phyloP scores from a whole-genome alignment of 2,888 invertebrate genomes.

The Homarus gammarus region DNA sequence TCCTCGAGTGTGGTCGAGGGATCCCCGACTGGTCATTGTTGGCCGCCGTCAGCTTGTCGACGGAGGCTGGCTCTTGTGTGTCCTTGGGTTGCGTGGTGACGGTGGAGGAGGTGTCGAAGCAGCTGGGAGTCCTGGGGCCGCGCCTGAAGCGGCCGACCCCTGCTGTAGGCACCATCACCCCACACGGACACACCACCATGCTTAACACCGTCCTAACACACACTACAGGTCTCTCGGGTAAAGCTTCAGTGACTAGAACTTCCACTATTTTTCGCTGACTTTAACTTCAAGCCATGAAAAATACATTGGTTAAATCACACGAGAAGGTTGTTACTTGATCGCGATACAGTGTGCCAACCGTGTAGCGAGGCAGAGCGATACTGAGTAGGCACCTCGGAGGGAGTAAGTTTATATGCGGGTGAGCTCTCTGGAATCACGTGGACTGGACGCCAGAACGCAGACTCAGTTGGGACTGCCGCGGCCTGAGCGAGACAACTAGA shows the following conservation, averaged over 20 bases:
- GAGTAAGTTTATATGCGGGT: constrained; percentile 62
- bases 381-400: constrained; percentile 46
- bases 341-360: background rate
- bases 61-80: constrained; percentile 62
- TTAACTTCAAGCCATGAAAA: constrained; percentile 42
- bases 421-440: constrained; percentile 62
- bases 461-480: constrained; percentile 21
- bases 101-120: constrained; percentile 56
- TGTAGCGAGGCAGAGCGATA: constrained; percentile 29
- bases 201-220: constrained; percentile 16
- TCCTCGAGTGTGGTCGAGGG: constrained; percentile 38
- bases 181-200: constrained; percentile 71
- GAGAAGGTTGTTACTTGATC: background rate
- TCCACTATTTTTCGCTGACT: constrained; percentile 14
- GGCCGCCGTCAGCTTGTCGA: constrained; percentile 65
- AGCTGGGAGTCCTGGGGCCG: constrained; percentile 46
- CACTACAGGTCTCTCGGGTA: background rate
- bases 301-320: constrained; percentile 37
- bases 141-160: constrained; percentile 49
- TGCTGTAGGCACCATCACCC: constrained; percentile 64
- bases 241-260: background rate
- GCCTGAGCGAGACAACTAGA: background rate
- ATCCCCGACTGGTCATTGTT: constrained; percentile 40
- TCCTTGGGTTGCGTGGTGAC: constrained; percentile 69
- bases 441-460: constrained; percentile 41